phyloP scores from a whole-genome alignment of 1,140 invertebrate genomes.

The Calycopis cecrops region DNA sequence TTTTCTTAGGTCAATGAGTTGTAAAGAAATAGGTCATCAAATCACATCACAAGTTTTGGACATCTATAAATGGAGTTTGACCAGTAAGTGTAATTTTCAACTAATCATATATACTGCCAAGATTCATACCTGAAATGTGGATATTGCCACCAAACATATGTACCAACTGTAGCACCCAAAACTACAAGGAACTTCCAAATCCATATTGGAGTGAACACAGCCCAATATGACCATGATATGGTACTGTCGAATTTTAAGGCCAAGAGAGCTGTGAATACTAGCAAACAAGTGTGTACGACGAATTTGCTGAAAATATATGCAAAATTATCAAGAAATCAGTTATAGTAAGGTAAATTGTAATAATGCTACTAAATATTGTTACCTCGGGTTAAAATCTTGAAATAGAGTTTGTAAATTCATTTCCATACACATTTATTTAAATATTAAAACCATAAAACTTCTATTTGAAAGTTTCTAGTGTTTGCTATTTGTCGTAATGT shows the following conservation, averaged over 20 bases:
- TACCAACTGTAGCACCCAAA: slow-evolving; percentile 90
- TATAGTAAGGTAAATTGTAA: no score
- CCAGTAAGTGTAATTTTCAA: no score
- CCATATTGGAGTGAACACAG: slow-evolving; percentile 96
- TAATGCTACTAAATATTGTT: slow-evolving; percentile 31
- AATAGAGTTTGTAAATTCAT: slow-evolving; percentile 94
- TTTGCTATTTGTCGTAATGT: no score
- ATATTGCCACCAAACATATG: slow-evolving; percentile 95
- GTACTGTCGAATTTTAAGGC: slow-evolving; percentile 91
- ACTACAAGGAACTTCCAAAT: slow-evolving; percentile 96
- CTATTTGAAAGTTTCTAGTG: no score
- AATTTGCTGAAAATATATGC: slow-evolving; percentile 86
- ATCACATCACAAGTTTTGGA: no score
- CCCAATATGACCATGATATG: slow-evolving; percentile 94
- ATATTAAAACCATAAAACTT: neutral
- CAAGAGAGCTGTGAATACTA: slow-evolving; percentile 93
- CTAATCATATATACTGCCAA: no score
- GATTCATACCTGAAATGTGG: slow-evolving; percentile 8
- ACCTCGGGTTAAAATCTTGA: slow-evolving; percentile 96
- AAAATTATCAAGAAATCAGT: slow-evolving; percentile 11
- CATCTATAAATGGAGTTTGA: no score
- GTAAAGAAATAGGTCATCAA: no score
- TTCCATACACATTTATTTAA: slow-evolving; percentile 60
- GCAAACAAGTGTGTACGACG: slow-evolving; percentile 93
- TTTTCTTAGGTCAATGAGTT: no score